Conservation (phyloP, 1,140 invertebrate species). For the Pogonognathellus flavescens region DNA sequence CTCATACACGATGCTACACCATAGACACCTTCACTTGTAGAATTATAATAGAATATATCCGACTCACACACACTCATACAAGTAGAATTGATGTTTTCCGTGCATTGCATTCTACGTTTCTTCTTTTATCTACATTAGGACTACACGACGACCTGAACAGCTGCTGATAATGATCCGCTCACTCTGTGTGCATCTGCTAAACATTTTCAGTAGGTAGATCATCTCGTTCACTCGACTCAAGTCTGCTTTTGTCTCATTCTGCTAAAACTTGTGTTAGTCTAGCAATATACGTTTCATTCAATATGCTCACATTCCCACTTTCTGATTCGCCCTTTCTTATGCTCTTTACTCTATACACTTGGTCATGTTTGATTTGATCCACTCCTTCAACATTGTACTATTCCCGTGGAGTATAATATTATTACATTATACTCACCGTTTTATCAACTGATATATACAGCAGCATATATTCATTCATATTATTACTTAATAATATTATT, state of each 20-base stretch:
- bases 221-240: background rate
- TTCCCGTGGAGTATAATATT: background rate
- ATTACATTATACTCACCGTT: background rate
- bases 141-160: slow-evolving; percentile 5
- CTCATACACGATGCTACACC: background rate
- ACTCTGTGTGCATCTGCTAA: slow-evolving; percentile 13
- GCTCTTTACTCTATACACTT: background rate
- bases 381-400: background rate
- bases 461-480: too few relatives aligned
- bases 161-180: slow-evolving; percentile 11
- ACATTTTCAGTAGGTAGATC: slow-evolving; percentile 8
- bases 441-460: background rate
- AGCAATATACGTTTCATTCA: background rate
- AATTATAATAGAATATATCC: too few relatives aligned
- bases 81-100: background rate
- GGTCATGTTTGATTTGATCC: background rate
- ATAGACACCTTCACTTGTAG: too few relatives aligned
- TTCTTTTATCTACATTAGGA: background rate
- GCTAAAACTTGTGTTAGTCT: too few relatives aligned
- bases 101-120: slow-evolving; percentile 6
- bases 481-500: too few relatives aligned
- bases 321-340: background rate
- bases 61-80: background rate
- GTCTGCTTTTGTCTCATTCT: background rate
- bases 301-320: background rate